phyloP scores from a whole-genome alignment of 2,888 invertebrate species.

The Stomorhina lunata region DNA sequence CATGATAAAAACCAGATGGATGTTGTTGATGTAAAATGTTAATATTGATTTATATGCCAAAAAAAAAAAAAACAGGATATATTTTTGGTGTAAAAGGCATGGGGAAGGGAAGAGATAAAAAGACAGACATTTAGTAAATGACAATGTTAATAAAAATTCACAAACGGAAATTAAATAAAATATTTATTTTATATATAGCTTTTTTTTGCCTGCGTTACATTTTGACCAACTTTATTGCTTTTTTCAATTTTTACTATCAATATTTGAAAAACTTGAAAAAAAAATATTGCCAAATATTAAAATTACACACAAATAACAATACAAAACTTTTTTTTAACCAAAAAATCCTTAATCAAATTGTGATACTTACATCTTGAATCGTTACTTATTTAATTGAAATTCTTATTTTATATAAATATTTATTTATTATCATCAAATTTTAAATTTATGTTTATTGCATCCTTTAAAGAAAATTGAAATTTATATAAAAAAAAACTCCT shows the following conservation, averaged over 20 bases:
- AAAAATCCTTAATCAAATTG: no score
- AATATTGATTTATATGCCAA: conserved; percentile 53
- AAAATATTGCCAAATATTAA: conserved; percentile 26
- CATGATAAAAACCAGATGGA: conserved; percentile 54
- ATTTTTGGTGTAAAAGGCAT: conserved; percentile 3
- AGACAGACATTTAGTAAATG: conserved; percentile 26
- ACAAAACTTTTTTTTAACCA: conserved; percentile 25
- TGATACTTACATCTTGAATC: no score
- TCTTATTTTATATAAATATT: conserved; percentile 19
- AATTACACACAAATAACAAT: conserved; percentile 24
- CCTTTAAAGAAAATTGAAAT: background rate
- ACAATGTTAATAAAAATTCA: conserved; percentile 62
- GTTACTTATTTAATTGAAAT: no score
- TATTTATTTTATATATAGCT: conserved; percentile 41
- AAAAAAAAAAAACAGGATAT: conserved; percentile 12
- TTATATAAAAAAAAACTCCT: background rate
- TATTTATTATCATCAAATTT: background rate
- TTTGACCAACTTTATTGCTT: background rate
- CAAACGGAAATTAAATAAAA: conserved; percentile 65
- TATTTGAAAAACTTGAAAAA: conserved; percentile 31
- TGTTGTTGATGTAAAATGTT: conserved; percentile 51
- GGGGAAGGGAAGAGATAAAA: background rate
- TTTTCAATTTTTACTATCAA: conserved; percentile 43
- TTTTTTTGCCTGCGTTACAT: background rate
- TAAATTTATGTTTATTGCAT: conserved; percentile 1